phyloP scores from a whole-genome alignment of 2,113 vertebrate genomes.

The Hipposideros armiger region DNA sequence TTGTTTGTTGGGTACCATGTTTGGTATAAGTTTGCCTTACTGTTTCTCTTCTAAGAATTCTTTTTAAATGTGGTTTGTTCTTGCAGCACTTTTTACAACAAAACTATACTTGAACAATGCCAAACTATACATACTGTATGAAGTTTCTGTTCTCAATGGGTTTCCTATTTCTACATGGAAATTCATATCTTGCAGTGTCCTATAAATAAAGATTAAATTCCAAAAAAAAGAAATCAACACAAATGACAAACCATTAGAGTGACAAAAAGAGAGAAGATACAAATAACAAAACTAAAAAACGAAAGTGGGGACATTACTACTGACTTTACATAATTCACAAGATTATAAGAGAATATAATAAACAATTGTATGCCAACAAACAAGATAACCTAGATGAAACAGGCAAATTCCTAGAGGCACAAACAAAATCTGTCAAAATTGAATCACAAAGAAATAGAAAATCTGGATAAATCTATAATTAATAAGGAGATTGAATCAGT shows the following conservation, averaged over 20 bases:
- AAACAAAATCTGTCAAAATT: background rate
- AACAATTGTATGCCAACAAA: background rate
- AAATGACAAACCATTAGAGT: slow-evolving; percentile 13
- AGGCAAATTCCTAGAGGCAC: background rate
- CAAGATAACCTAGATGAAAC: background rate
- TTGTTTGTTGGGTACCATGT: background rate
- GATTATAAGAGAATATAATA: background rate
- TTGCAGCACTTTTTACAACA: background rate
- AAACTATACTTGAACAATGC: background rate
- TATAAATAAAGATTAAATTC: background rate
- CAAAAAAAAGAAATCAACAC: background rate
- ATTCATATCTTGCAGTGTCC: background rate
- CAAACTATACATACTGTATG: background rate
- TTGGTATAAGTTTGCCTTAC: background rate
- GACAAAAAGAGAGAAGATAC: background rate
- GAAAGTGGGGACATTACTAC: background rate
- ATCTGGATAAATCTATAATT: background rate
- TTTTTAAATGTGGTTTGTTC: background rate
- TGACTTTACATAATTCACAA: background rate
- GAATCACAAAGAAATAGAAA: slow-evolving; percentile 11
- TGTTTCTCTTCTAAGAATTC: background rate
- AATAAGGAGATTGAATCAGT: background rate
- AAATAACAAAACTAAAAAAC: slow-evolving; percentile 26
- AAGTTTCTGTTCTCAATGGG: background rate
- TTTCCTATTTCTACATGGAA: background rate